Conservation (phyloP, 2,113 vertebrate genomes). For the Lepisosteus oculatus region DNA sequence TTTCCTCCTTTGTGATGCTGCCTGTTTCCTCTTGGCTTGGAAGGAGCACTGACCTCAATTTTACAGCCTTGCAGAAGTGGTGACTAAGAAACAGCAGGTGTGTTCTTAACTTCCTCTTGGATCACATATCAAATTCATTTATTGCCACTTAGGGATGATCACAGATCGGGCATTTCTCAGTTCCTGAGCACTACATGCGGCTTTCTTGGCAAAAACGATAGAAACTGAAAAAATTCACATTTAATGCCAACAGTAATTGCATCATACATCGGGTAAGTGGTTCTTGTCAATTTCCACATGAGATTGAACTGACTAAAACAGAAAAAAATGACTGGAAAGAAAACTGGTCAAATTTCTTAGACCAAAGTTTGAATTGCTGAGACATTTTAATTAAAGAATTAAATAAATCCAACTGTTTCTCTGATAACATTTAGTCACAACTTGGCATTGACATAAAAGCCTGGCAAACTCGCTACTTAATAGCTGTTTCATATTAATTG, state of each 20-base stretch:
- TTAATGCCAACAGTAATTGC: neutral
- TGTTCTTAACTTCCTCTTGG: too few relatives aligned
- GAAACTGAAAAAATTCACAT: neutral
- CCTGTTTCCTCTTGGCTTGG: too few relatives aligned
- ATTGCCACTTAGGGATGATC: too few relatives aligned
- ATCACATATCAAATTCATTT: too few relatives aligned
- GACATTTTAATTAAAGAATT: conserved; percentile 35
- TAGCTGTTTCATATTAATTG: conserved; percentile 52
- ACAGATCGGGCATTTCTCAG: too few relatives aligned
- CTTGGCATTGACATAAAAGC: conserved; percentile 52
- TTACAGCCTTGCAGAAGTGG: too few relatives aligned
- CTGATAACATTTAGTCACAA: conserved; percentile 50
- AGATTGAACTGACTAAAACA: conserved; percentile 39
- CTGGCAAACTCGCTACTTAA: conserved; percentile 61
- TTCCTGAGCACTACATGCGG: too few relatives aligned
- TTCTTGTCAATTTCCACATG: conserved; percentile 13
- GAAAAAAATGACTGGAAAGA: conserved; percentile 30
- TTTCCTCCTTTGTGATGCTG: too few relatives aligned
- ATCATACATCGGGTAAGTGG: conserved; percentile 4
- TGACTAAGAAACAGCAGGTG: neutral
- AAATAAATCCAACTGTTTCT: conserved; percentile 20
- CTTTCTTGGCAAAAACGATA: too few relatives aligned
- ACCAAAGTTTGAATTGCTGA: too few relatives aligned
- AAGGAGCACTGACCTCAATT: too few relatives aligned
- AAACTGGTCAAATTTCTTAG: too few relatives aligned